These are phyloP conservation scores for Campylomormyrus tamandua DNA, from an alignment of 2,113 vertebrate species.

Conservation along the genomic window DNA sequence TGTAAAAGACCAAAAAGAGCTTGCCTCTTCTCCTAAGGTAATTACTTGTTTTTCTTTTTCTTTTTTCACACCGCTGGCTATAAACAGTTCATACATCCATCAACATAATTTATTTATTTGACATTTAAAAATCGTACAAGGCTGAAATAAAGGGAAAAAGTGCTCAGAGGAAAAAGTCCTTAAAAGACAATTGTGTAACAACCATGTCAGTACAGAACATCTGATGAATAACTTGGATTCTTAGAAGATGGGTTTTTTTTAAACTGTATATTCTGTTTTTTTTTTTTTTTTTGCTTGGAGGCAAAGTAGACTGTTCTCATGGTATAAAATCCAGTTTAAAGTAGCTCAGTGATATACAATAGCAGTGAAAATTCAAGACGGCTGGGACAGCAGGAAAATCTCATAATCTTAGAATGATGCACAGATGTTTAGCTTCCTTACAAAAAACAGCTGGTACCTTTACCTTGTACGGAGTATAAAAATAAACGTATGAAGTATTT, in stretches of 20 bases:
- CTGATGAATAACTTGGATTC: not conserved
- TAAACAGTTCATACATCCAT: conserved; percentile 5
- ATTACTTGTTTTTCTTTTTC: not conserved
- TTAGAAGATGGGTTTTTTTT: not conserved
- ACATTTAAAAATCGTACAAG: conserved; percentile 6
- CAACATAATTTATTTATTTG: not conserved
- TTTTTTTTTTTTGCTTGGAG: not conserved
- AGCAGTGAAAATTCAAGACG: conserved; percentile 48
- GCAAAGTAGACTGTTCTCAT: not conserved
- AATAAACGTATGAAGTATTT: not conserved
- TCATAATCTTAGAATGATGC: conserved; percentile 6
- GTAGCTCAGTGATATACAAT: conserved; percentile 30
- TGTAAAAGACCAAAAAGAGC: not conserved
- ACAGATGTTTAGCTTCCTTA: not conserved
- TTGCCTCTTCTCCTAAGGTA: not conserved
- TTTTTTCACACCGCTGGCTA: not conserved
- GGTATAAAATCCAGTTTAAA: conserved; percentile 8
- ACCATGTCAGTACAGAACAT: not conserved
- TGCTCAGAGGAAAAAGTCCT: not conserved
- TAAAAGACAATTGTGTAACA: not conserved
- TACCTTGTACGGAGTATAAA: not conserved
- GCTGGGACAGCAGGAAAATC: conserved; percentile 43
- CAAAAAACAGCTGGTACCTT: not conserved
- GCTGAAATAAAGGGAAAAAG: not conserved
- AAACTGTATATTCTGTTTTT: not conserved